Conservation (phyloP, 1,140 invertebrate species). For the Asobara japonica region DNA sequence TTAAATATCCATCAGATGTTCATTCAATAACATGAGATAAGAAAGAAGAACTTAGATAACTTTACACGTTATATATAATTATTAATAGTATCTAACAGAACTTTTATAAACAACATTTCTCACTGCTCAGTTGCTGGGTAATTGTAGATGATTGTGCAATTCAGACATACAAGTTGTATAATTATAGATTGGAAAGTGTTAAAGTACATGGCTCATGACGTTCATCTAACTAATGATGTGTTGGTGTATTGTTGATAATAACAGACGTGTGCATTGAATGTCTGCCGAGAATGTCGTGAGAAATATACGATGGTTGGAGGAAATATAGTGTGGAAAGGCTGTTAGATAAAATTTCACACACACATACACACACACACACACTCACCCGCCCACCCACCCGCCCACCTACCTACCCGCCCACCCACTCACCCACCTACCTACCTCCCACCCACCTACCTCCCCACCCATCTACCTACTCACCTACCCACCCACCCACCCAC, state of each 20-base stretch:
- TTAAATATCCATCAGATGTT: background rate
- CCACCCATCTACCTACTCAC: too few relatives aligned
- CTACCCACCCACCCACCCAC: too few relatives aligned
- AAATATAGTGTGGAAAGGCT: too few relatives aligned
- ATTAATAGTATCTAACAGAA: background rate
- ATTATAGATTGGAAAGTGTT: slow-evolving; percentile 12
- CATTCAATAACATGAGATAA: too few relatives aligned
- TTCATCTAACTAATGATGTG: background rate
- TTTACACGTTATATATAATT: background rate
- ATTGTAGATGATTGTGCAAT: background rate
- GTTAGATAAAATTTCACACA: background rate
- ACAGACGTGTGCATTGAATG: background rate
- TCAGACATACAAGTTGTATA: background rate
- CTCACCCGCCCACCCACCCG: too few relatives aligned
- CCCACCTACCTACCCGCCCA: too few relatives aligned
- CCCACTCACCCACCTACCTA: too few relatives aligned
- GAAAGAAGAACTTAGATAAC: background rate
- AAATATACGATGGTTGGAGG: background rate
- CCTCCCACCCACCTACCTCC: too few relatives aligned
- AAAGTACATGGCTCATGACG: background rate
- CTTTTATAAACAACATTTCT: background rate
- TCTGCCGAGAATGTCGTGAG: slow-evolving; percentile 14
- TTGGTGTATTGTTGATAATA: background rate
- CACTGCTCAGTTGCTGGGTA: background rate
- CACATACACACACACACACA: too few relatives aligned